Evolutionary conservation across 2,888 invertebrate genomes (phyloP), one percentile per base, ranked within the genome.

Genomic region (Dolomedes plantarius): DNA sequence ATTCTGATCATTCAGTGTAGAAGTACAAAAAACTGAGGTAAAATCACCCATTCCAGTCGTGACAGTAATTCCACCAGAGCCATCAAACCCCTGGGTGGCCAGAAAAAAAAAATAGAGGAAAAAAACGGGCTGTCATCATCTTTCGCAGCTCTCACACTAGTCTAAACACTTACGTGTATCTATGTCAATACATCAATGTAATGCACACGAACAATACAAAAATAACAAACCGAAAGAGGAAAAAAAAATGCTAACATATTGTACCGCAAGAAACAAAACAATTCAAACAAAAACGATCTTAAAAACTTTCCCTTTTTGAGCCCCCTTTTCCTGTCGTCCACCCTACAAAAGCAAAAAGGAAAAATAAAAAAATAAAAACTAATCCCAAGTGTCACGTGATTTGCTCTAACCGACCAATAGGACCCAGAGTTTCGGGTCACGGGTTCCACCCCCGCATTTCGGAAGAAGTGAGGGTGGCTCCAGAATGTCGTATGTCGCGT

Each of bases 401-500:
- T 73, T 77, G 56, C 73, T 62, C 32, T 28, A 41, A 27, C 5
- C 77, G 28, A 68, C 83, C 83, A 85, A 85, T 85, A 19, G 29
- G 39, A 64, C 56, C 6, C 16, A 23, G 19, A 31, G 50, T 62
- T 19, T 31, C 11, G 36, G 41, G 81, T 74, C 74, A 74, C 74
- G 74, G 62, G 74, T 27, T 56, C 81, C 81, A 80, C 80, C 80
- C 80, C 72, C 80, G 65, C 74, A 74, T 74, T 68, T 56, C 68
- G 16, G 36, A 19, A 67, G 68, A 74, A 36, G 83, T 72, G 73
- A 67, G 77, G 77, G 83, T 73, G 83, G 83, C 83, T 85, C 83
- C 83, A 32, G 56, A 50, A 56, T 72, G 83, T 83, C 83, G 83
- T 23, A 71, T 77, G 83, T 85, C 77, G 83, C 83, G 77, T 85